These are phyloP conservation scores for Tenualosa thibaudeaui DNA, from an alignment of 2,797 vertebrate species.

Conservation along the genomic window DNA sequence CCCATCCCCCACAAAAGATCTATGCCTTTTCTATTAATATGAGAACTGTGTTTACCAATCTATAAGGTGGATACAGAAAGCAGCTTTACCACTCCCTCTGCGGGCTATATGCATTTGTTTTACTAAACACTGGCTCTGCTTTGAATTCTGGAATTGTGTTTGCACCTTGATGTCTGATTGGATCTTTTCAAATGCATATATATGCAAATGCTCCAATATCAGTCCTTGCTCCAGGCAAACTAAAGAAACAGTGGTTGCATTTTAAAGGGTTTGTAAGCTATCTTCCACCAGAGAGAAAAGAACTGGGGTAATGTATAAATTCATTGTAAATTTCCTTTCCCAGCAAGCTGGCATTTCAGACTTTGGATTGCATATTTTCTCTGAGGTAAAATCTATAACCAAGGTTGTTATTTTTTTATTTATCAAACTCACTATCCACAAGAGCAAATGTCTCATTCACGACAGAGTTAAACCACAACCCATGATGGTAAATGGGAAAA, in stretches of 20 bases:
- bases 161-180: slow-evolving; percentile 78
- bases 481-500: background rate
- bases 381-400: slow-evolving; percentile 79
- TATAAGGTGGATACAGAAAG: slow-evolving; percentile 58
- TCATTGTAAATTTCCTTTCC: slow-evolving; percentile 72
- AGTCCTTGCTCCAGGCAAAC: slow-evolving; percentile 70
- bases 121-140: slow-evolving; percentile 66
- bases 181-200: slow-evolving; percentile 78
- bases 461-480: slow-evolving; percentile 15
- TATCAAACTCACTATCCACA: slow-evolving; percentile 71
- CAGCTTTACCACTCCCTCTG: slow-evolving; percentile 50
- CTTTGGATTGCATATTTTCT: slow-evolving; percentile 77
- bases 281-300: slow-evolving; percentile 58
- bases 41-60: slow-evolving; percentile 36
- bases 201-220: slow-evolving; percentile 78
- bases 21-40: background rate
- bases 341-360: slow-evolving; percentile 77
- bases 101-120: slow-evolving; percentile 69
- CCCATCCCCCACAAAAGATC: background rate
- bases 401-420: slow-evolving; percentile 71
- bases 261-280: slow-evolving; percentile 59
- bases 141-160: slow-evolving; percentile 73
- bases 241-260: slow-evolving; percentile 69
- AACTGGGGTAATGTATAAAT: slow-evolving; percentile 73
- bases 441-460: slow-evolving; percentile 49